Conservation (phyloP, 1,140 invertebrate genomes). For the Euura saliciscinereae region DNA sequence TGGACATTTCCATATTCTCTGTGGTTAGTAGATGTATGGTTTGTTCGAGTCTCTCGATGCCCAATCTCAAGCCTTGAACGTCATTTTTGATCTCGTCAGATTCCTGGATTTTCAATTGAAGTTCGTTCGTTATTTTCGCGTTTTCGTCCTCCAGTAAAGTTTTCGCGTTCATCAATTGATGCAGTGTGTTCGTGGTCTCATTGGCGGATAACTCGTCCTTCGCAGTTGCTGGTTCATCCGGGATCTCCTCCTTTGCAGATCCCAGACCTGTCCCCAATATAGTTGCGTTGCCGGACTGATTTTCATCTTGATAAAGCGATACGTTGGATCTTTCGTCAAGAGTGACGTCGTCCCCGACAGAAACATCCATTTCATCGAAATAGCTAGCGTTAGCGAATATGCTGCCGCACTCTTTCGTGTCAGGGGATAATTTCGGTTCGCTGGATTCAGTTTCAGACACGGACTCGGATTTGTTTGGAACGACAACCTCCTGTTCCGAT, state of each 20-base stretch:
- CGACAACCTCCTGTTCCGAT: neutral
- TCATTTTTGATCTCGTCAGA: conserved; percentile 43
- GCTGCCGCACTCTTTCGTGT: conserved; percentile 36
- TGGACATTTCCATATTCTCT: conserved; percentile 47
- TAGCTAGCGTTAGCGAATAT: conserved; percentile 43
- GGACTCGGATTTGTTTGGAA: neutral
- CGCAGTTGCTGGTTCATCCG: neutral
- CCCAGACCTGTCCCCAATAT: conserved; percentile 18
- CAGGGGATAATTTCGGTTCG: conserved; percentile 1
- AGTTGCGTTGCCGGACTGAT: conserved; percentile 9
- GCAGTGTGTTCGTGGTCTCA: conserved; percentile 16
- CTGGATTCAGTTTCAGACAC: neutral
- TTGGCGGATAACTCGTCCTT: conserved; percentile 18
- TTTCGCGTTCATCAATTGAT: conserved; percentile 30
- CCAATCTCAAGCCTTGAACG: conserved; percentile 39
- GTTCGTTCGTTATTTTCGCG: conserved; percentile 30
- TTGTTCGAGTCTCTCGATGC: conserved; percentile 40
- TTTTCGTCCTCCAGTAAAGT: conserved; percentile 40
- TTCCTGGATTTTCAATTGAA: conserved; percentile 40
- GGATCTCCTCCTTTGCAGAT: conserved; percentile 9
- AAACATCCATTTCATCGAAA: conserved; percentile 38
- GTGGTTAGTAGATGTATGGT: conserved; percentile 42
- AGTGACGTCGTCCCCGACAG: conserved; percentile 6
- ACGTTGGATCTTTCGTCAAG: conserved; percentile 11
- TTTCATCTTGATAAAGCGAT: conserved; percentile 7